phyloP scores from a whole-genome alignment of 2,113 vertebrate species.

The Mormyrus iriodes region DNA sequence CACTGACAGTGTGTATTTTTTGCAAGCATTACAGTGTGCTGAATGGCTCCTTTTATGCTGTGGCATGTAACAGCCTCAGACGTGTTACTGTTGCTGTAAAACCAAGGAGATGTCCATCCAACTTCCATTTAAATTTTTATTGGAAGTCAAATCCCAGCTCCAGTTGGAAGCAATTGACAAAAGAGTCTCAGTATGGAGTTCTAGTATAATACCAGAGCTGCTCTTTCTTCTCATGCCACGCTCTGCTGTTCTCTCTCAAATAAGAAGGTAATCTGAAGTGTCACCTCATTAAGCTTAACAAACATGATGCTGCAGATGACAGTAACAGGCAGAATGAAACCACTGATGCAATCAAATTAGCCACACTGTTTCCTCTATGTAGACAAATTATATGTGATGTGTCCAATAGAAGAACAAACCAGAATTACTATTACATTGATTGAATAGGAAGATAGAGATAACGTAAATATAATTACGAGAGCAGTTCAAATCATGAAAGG shows the following conservation, averaged over 20 bases:
- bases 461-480: conserved; percentile 12
- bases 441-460: neutral
- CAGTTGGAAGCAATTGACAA: neutral
- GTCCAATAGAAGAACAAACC: conserved; percentile 5
- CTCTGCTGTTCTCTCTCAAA: neutral
- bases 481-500: neutral
- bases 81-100: neutral
- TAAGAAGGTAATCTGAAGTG: conserved; percentile 9
- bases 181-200: neutral
- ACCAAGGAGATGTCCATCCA: neutral
- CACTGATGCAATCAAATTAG: neutral
- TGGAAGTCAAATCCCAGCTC: neutral
- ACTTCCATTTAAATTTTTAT: neutral
- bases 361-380: neutral
- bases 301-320: neutral
- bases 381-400: conserved; percentile 10
- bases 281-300: conserved; percentile 10
- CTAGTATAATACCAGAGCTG: neutral
- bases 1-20: neutral
- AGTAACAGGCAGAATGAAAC: conserved; percentile 7
- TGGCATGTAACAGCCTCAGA: neutral
- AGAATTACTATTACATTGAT: neutral
- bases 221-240: neutral
- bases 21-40: neutral
- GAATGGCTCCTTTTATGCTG: neutral